A percentile compares a stretch with the other conserved stretches of the same genome.
phyloP scores from a whole-genome alignment of 2,888 invertebrate genomes.

The Geotrupes spiniger region DNA sequence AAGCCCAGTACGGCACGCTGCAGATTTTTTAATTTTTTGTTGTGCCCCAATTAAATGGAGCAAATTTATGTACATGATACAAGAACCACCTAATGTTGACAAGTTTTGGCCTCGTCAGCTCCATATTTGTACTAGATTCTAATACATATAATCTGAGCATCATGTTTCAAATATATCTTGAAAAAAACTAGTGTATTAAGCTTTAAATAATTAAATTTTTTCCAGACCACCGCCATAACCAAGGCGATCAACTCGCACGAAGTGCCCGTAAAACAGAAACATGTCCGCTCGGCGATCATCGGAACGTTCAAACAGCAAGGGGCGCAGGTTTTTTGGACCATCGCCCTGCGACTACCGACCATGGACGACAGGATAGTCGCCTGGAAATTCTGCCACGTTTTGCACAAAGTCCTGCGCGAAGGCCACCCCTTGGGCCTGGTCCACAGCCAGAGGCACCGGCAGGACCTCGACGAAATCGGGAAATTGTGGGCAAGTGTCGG shows the following conservation, averaged over 20 bases:
- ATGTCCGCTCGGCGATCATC: conserved; percentile 92
- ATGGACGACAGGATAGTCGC: conserved; percentile 94
- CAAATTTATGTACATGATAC: no score
- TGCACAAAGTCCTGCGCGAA: conserved; percentile 94
- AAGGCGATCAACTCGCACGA: conserved; percentile 93
- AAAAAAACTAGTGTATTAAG: no score
- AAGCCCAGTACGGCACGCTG: no score
- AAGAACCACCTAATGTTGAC: no score
- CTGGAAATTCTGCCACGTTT: conserved; percentile 98
- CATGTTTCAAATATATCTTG: conserved; percentile 41
- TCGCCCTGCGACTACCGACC: conserved; percentile 65
- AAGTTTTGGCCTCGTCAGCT: no score
- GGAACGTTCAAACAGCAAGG: conserved; percentile 93
- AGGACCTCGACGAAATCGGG: conserved; percentile 81
- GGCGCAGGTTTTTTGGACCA: conserved; percentile 86
- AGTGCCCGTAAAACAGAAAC: conserved; percentile 96
- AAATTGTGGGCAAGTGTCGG: conserved; percentile 90
- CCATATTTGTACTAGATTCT: no score
- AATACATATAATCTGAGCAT: no score
- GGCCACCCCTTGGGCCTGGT: conserved; percentile 86
- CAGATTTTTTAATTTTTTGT: no score
- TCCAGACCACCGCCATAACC: conserved; percentile 78
- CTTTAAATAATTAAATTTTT: conserved; percentile 7
- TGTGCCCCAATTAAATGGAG: no score
- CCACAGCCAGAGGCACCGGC: conserved; percentile 79